These are phyloP conservation scores for Nothocercus nigrocapillus DNA, from an alignment of 2,113 vertebrate genomes.

Conservation along the genomic window DNA sequence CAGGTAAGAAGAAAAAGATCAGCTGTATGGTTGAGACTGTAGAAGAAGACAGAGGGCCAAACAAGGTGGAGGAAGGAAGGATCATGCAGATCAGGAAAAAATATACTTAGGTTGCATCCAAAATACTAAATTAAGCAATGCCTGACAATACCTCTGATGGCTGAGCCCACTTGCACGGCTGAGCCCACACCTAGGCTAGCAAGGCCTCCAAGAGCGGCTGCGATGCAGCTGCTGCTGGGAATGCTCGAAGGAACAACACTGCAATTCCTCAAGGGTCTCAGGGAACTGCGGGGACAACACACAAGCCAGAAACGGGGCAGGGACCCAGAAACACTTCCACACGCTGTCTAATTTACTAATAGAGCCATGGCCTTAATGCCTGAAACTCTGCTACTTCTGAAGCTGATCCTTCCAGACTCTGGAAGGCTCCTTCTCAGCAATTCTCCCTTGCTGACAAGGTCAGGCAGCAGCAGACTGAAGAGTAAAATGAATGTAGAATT, in stretches of 20 bases:
- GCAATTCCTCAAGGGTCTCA: background rate
- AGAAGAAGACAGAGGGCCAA: background rate
- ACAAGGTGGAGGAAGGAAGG: background rate
- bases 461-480: conserved; percentile 16
- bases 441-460: conserved; percentile 63
- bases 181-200: background rate
- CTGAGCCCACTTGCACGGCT: background rate
- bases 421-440: conserved; percentile 6
- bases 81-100: background rate
- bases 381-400: conserved; percentile 41
- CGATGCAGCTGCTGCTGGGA: background rate
- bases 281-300: background rate
- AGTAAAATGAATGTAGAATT: conserved; percentile 45
- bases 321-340: background rate
- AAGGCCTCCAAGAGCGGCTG: rapidly evolving
- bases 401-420: conserved; percentile 1
- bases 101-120: background rate
- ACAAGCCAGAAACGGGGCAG: background rate
- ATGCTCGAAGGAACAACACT: background rate
- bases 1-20: background rate
- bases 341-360: conserved; percentile 28
- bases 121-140: background rate
- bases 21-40: background rate
- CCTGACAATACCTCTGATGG: background rate
- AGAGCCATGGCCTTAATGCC: background rate